Percentiles rank a stretch among this genome's conserved stretches.
Evolutionary conservation across 2,888 invertebrate species (phyloP).

Genomic region (Agriopis marginaria): DNA sequence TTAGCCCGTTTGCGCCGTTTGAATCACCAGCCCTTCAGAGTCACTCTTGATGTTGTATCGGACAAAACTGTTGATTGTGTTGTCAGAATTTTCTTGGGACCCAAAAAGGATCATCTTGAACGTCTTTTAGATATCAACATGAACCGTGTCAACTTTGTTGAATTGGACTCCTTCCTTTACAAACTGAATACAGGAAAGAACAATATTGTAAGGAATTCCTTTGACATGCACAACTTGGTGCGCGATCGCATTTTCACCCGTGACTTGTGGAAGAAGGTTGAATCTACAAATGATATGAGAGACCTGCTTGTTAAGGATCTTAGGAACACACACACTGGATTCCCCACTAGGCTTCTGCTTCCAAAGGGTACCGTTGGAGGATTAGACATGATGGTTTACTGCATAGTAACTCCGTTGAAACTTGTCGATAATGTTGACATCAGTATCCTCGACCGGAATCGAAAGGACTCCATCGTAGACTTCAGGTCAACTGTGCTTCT

Average conservation of each 20-base stretch:
- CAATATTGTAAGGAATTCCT: constrained; percentile 87
- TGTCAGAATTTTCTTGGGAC: constrained; percentile 89
- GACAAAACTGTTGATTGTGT: constrained; percentile 86
- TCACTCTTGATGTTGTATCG: constrained; percentile 85
- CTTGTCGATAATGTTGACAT: constrained; percentile 73
- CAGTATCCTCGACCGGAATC: constrained; percentile 72
- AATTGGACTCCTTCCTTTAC: constrained; percentile 88
- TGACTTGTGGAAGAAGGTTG: constrained; percentile 88
- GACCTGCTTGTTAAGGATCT: constrained; percentile 69
- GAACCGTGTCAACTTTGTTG: constrained; percentile 88
- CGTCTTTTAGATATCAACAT: constrained; percentile 85
- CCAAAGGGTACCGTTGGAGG: constrained; percentile 90
- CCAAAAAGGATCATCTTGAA: constrained; percentile 87
- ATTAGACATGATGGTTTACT: constrained; percentile 88
- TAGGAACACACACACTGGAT: constrained; percentile 86
- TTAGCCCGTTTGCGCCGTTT: constrained; percentile 87
- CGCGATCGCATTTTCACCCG: constrained; percentile 89
- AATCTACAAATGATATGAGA: constrained; percentile 78
- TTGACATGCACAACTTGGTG: constrained; percentile 88
- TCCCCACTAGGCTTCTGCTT: constrained; percentile 90
- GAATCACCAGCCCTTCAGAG: constrained; percentile 88
- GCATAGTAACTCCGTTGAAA: constrained; percentile 86
- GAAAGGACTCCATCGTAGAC: constrained; percentile 75
- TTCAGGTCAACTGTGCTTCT: constrained; percentile 76
- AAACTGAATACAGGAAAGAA: constrained; percentile 88